A percentile compares a stretch with the other conserved stretches of the same genome.
These are phyloP conservation scores for Neoseiulus cucumeris DNA, from an alignment of 1,140 invertebrate genomes.

Conservation along the genomic window DNA sequence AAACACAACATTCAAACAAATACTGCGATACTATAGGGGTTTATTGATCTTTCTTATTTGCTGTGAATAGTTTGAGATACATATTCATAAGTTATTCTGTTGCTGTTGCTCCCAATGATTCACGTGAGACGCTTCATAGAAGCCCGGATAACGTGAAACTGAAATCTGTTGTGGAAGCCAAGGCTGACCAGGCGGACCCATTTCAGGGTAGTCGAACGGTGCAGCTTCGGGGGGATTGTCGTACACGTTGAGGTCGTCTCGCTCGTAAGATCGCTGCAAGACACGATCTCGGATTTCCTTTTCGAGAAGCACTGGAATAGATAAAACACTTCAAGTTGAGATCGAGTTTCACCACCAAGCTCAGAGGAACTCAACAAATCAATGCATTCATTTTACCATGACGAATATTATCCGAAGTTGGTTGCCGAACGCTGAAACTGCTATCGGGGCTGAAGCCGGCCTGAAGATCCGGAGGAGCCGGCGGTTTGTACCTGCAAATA, in stretches of 20 bases:
- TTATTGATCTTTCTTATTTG: too few species aligned
- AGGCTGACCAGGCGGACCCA: not conserved
- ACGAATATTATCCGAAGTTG: too few species aligned
- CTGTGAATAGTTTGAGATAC: too few species aligned
- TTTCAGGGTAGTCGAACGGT: not conserved
- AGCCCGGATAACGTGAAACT: not conserved
- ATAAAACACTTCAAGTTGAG: not conserved
- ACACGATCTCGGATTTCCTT: not conserved
- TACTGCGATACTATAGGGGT: too few species aligned
- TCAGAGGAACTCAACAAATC: too few species aligned
- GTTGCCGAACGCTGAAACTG: too few species aligned
- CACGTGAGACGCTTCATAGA: not conserved
- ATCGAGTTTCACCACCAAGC: too few species aligned
- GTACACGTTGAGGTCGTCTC: not conserved
- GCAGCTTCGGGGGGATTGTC: not conserved
- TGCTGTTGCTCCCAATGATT: conserved; percentile 4
- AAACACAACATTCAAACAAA: too few species aligned
- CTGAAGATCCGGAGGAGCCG: too few species aligned
- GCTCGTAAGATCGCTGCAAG: not conserved
- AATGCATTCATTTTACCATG: too few species aligned
- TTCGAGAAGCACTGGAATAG: not conserved
- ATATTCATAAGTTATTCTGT: not conserved
- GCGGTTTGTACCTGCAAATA: too few species aligned
- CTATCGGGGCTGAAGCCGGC: too few species aligned
- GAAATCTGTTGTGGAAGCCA: not conserved